Conservation (phyloP, 2,797 vertebrate genomes). For the Malurus splendens region DNA sequence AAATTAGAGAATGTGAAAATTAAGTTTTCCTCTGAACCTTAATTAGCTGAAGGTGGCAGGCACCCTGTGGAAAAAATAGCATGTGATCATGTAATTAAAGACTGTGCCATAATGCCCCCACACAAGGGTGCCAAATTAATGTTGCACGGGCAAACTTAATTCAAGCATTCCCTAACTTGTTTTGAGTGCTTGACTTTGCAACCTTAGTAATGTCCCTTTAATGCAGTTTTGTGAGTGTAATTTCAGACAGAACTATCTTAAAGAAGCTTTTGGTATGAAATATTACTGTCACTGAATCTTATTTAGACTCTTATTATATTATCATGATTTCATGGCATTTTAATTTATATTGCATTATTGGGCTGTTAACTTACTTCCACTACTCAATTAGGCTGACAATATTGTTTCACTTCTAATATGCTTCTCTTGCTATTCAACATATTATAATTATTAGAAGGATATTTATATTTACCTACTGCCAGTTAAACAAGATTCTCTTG, state of each 20-base stretch:
- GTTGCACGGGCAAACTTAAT: slow-evolving; percentile 17
- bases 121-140: slow-evolving; percentile 54
- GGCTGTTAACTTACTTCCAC: slow-evolving; percentile 52
- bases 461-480: slow-evolving; percentile 43
- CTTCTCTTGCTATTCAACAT: slow-evolving; percentile 33
- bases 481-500: slow-evolving; percentile 7
- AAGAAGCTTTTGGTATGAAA: slow-evolving; percentile 44
- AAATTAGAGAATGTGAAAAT: slow-evolving; percentile 52
- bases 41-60: slow-evolving; percentile 56
- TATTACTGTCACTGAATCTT: slow-evolving; percentile 45
- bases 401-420: slow-evolving; percentile 54
- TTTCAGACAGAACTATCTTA: slow-evolving; percentile 39
- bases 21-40: slow-evolving; percentile 54
- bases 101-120: slow-evolving; percentile 49
- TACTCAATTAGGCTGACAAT: slow-evolving; percentile 58
- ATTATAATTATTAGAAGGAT: slow-evolving; percentile 51
- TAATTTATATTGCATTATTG: slow-evolving; percentile 64
- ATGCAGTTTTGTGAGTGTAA: background rate
- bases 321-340: slow-evolving; percentile 60
- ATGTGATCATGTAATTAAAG: slow-evolving; percentile 61
- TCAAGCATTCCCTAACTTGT: slow-evolving; percentile 35
- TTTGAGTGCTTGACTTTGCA: slow-evolving; percentile 52
- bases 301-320: slow-evolving; percentile 54
- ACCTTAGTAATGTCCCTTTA: slow-evolving; percentile 30
- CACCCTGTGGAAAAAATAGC: slow-evolving; percentile 40